Base-by-base conservation (phyloP, 2,797 vertebrate species). In the Chromobotia macracanthus region DNA sequence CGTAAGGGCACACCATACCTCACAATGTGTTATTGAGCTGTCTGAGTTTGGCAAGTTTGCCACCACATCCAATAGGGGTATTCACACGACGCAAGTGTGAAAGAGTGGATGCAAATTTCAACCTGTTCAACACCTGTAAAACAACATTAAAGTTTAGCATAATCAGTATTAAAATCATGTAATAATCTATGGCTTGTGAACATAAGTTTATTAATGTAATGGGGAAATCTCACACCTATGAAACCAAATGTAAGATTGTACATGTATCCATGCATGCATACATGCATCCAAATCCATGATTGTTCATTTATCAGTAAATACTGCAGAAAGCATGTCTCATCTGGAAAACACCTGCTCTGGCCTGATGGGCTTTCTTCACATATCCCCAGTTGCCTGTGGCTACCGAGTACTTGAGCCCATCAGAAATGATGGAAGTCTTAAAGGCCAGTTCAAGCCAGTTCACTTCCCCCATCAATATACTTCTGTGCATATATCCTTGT, bases 371-470 rank as follows among this genome's bases (percentile, higher is more conserved):
- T 89, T 99, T 99, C 90, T 99, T 99, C 71, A 99, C 97, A 38
- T 99, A 97, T 0, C 98, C 98, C 98, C 98, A 99, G 92, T 99
- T 99, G 25, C 98, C 98, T 0, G 98, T 99, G 77, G 98, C 98
- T 83, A 99, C 87, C 0, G 98, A 99, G 50, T 99, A 99, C 84
- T 99, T 99, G 75, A 99, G 93, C 7, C 97, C 98, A 0, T 99
- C 98, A 0, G 98, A 99, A 93, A 99, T 98, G 84, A 99, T 99
- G 61, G 96, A 92, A 1, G 98, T 99, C 89, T 99, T 99, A 85
- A 99, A 98, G 80, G 98, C 98, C 72, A 99, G 88, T 84, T 99
- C 98, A 89, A 99, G 92, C n/a, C n/a, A n/a, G n/a, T n/a, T n/a
- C n/a, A n/a, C 70, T 99, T 99, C 64, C 98, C 97, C 84, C 95